Percentiles rank a stretch among this genome's conserved stretches.
Evolutionary conservation across 2,797 vertebrate species (phyloP).

Genomic region (Spizella passerina): DNA sequence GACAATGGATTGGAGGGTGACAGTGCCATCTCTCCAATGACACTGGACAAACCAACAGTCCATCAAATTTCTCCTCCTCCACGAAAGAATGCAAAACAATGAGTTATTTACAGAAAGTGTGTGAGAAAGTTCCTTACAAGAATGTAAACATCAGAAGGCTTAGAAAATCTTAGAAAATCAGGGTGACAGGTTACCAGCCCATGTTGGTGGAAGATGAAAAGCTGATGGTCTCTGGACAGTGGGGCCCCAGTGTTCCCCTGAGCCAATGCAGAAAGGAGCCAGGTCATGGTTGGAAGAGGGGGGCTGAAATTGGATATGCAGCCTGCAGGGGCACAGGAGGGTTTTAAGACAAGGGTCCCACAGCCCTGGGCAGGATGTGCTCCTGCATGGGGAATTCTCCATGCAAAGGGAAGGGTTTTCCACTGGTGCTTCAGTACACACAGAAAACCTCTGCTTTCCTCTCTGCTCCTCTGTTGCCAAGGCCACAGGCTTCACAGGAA

Average conservation of each 20-base stretch:
- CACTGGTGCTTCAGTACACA: background rate
- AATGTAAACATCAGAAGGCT: too few relatives aligned
- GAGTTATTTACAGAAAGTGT: too few relatives aligned
- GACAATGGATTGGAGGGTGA: too few relatives aligned
- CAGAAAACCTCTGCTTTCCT: background rate
- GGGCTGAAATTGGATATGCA: background rate
- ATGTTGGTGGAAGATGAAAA: background rate
- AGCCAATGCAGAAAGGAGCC: background rate
- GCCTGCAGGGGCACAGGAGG: background rate
- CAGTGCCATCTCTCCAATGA: too few relatives aligned
- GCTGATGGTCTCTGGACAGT: background rate
- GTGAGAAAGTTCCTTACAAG: too few relatives aligned
- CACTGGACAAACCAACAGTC: too few relatives aligned
- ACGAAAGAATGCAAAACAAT: too few relatives aligned
- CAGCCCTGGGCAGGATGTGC: background rate
- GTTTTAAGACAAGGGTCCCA: background rate
- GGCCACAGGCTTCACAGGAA: background rate
- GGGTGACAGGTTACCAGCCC: background rate
- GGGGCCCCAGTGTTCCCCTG: background rate
- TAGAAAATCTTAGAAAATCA: too few relatives aligned
- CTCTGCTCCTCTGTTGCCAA: background rate
- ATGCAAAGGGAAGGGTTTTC: background rate
- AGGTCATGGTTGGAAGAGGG: fast-evolving
- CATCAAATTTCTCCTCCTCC: too few relatives aligned
- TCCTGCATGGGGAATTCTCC: background rate